Base-by-base conservation (phyloP, 2,113 vertebrate species). In the Deroptyus accipitrinus region DNA sequence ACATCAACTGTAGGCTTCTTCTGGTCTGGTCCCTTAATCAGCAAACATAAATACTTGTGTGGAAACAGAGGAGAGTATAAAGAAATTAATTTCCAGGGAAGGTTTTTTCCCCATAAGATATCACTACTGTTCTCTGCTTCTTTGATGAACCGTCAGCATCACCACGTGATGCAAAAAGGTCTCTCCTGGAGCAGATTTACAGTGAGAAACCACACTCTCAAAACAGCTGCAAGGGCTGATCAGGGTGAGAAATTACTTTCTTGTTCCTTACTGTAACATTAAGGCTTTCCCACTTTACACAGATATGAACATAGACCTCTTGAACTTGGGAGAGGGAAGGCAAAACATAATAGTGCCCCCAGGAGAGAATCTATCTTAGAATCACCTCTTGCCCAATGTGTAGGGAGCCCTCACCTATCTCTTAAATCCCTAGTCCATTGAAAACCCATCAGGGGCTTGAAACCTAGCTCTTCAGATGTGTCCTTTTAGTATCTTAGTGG, bases 61-160 rank as follows among this genome's bases (percentile, higher is more conserved):
- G 49, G 74, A 95, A 95, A 88, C 37, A 90, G 61, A 89, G 10
- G 17, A 72, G 35, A 86, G 22, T 52, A 61, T 35, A 59, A 77
- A 46, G 48, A 86, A 73, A 16, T 35, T 88, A 41, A 86, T 92
- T 95, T 94, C 75, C 85, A 86, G 55, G 51, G 61, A 81, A 80
- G 55, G 28, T 74, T 96, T 88, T 88, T 88, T 90, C 46, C 72
- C 72, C 72, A 83, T 64, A 62, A 88, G 80, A 55, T 64, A 70
- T 13, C 24, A 28, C 64, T 41, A 73, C 76, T 72, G 66, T 81
- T 88, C 92, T 81, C 8, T 2, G 51, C 27, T 52, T 78, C 76
- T 72, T 64, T 33, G 59, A 76, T 39, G 57, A 90, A 57, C 25
- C 13, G 13, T 18, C 35, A 80, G 41, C 51, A 79, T 13, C 1